Evolutionary conservation across 2,888 invertebrate genomes (phyloP).

Genomic region (Napeogenes sylphis): DNA sequence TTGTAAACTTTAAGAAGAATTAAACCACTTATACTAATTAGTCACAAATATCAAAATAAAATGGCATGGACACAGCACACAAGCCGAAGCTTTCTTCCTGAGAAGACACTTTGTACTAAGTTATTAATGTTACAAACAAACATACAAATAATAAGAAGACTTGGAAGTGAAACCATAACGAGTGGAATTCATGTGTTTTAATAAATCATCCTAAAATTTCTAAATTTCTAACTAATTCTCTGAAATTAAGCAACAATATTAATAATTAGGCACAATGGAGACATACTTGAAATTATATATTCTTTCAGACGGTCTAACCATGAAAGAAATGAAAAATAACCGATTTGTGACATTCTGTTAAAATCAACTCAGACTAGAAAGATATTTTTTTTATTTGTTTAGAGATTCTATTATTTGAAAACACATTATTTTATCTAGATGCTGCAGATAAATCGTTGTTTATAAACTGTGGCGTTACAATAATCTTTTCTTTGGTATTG

Average conservation of each 20-base stretch:
- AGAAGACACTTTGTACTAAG: conserved; percentile 69
- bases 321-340: not conserved
- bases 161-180: conserved; percentile 67
- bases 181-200: conserved; percentile 54
- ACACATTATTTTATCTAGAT: conserved; percentile 18
- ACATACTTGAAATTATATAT: conserved; percentile 32
- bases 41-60: conserved; percentile 62
- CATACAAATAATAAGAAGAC: conserved; percentile 38
- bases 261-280: conserved; percentile 63
- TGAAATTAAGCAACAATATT: conserved; percentile 57
- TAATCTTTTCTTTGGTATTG: conserved; percentile 1
- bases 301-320: conserved; percentile 6
- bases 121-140: conserved; percentile 39
- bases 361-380: conserved; percentile 25
- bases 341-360: not conserved
- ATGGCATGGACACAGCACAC: conserved; percentile 69
- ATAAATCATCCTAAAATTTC: conserved; percentile 16
- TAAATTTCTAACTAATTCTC: conserved; percentile 43
- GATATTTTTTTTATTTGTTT: conserved; percentile 17
- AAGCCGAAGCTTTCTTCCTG: conserved; percentile 53
- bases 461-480: not conserved
- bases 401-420: conserved; percentile 25
- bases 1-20: conserved; percentile 59
- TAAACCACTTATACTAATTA: conserved; percentile 56
- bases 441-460: conserved; percentile 13